Conservation (phyloP, 2,113 vertebrate species). For the Gymnocephalus cernua region DNA sequence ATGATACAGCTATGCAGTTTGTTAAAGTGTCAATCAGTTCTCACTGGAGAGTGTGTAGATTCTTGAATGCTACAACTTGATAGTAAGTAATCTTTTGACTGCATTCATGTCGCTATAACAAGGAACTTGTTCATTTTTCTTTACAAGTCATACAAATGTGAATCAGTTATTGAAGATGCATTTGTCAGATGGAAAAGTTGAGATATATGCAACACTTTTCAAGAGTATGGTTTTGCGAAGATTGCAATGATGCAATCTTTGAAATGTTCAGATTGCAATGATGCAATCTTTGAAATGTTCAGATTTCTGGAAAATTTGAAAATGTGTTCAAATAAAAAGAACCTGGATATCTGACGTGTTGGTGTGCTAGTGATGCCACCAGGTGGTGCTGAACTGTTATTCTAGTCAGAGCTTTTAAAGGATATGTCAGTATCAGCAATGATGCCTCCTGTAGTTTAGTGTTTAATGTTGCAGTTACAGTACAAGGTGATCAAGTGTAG, state of each 20-base stretch:
- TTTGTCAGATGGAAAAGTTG: not conserved
- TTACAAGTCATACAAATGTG: not conserved
- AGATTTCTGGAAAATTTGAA: not conserved
- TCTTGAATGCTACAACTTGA: not conserved
- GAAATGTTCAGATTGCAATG: not conserved
- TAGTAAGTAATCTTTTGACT: constrained; percentile 3
- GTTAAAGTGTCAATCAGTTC: constrained; percentile 4
- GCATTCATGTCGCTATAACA: not conserved
- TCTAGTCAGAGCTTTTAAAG: not conserved
- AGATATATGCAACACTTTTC: not conserved
- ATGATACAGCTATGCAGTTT: not conserved
- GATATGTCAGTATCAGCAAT: not conserved
- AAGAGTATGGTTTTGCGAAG: not conserved
- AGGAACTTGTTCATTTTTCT: not conserved
- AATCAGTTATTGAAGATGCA: not conserved
- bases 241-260: not conserved
- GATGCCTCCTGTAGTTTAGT: not conserved
- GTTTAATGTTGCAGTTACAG: not conserved
- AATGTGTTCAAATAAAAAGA: constrained; percentile 24
- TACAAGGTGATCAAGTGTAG: not conserved
- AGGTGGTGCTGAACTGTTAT: constrained; percentile 25
- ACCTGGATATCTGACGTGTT: not conserved
- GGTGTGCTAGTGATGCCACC: not conserved
- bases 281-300: not conserved
- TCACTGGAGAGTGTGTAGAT: constrained; percentile 3